phyloP scores from a whole-genome alignment of 2,113 vertebrate species.

The Leptocoma aspasia region DNA sequence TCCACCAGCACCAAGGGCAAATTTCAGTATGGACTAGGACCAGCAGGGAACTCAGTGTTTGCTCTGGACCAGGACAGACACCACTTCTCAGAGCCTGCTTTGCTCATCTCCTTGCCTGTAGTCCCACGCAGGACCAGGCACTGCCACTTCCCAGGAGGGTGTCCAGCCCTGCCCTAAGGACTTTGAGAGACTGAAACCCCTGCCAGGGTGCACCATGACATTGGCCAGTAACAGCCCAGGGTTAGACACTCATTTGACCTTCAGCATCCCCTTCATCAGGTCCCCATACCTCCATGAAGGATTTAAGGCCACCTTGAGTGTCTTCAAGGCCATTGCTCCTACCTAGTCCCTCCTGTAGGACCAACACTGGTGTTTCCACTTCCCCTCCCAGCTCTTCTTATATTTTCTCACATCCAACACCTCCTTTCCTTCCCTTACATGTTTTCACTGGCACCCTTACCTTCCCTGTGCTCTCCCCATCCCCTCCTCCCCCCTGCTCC shows the following conservation, averaged over 20 bases:
- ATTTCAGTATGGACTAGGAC: not conserved
- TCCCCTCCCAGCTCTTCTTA: not conserved
- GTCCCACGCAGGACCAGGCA: not conserved
- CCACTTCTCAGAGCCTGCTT: not conserved
- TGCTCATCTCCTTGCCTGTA: fast-evolving
- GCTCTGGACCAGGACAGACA: not conserved
- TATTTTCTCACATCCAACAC: not conserved
- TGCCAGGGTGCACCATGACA: fast-evolving
- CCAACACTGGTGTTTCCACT: not conserved
- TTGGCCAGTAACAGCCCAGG: not conserved
- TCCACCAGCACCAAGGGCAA: fast-evolving
- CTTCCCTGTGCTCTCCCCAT: not conserved
- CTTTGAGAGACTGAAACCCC: not conserved
- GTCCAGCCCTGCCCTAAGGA: not conserved
- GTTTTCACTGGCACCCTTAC: not conserved
- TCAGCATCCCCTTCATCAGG: not conserved
- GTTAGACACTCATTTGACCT: not conserved
- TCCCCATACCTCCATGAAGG: not conserved
- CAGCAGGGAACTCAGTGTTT: not conserved
- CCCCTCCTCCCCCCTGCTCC: not conserved
- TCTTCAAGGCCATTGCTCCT: not conserved
- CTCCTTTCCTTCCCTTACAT: not conserved
- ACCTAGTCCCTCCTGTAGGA: not conserved
- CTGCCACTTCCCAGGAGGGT: not conserved
- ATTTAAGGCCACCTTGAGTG: too few relatives aligned